Evolutionary conservation across 1,140 invertebrate species (phyloP), one percentile per base, ranked within the genome.

Genomic region (Zaprionus capensis): DNA sequence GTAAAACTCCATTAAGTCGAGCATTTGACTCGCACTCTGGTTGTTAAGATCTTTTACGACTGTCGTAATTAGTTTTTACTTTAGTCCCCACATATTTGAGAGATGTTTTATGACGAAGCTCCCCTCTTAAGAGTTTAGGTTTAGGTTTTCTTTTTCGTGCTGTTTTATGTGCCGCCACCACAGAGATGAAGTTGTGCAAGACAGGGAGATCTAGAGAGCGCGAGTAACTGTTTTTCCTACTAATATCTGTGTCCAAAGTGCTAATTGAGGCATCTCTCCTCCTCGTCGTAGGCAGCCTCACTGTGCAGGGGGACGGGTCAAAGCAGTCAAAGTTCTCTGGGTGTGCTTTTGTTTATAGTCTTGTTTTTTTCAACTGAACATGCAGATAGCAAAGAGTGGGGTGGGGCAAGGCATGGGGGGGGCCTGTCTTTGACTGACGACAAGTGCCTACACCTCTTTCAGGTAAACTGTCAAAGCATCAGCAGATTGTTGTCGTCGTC

Each of bases 171-270:
- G 61, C 79, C 51, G 71, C 58, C 57, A 1, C 26, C 26, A 34
- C 31, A 34, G 1, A 71, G 20, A 51, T 51, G 9, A 12, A 51
- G 46, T 22, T 22, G 46, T 22, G 20, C 20, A 12, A 26, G 46
- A 9, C 12, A 34, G 7, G 6, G 5, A 34, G 4, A 34, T 34
- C 22, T 55, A 63, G 15, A 22, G 68, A 28, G 76, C n/a, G 55
- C 56, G n/a, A n/a, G 78, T 84, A 84, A 84, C 84, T 83, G 78
- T 88, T 78, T 81, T 88, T 76, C 73, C 71, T 61, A 84, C 85
- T 88, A 88, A 90, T 88, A 88, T 84, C 78, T 90, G 84, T 88
- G 78, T 90, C 84, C 85, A 90, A 88, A 88, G 84, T 87, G 81
- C 84, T 88, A 88, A 88, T 90, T 88, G 84, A 83, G 88, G 85